Evolutionary conservation across 35 echinoderm and acorn worm genomes (phyloP).

Genomic region (Heliocidaris tuberculata): DNA sequence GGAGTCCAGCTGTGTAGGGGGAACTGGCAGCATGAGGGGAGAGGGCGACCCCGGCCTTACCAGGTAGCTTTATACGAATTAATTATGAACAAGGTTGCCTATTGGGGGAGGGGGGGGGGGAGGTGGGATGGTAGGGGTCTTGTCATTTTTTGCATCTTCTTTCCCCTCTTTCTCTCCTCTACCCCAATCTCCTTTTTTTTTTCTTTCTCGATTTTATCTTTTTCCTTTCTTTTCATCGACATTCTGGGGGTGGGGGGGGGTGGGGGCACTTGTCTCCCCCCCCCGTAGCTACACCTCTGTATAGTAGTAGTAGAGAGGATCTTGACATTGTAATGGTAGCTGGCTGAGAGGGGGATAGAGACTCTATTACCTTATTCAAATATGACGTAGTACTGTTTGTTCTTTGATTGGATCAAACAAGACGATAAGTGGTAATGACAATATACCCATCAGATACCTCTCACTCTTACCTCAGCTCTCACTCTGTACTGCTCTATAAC

Average conservation of each 20-base stretch:
- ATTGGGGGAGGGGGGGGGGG: no score
- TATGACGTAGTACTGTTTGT: neutral
- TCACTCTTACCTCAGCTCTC: neutral
- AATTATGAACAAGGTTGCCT: no score
- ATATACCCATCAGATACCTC: neutral
- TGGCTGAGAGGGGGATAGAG: neutral
- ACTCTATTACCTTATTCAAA: constrained; percentile 18
- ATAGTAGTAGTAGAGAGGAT: neutral
- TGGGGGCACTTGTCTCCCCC: no score
- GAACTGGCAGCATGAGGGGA: no score
- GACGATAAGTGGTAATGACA: neutral
- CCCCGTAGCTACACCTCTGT: neutral
- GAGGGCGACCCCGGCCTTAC: no score
- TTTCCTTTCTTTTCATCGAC: neutral
- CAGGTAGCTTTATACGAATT: no score
- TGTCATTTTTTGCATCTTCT: no score
- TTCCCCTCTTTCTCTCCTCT: neutral
- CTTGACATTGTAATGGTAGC: neutral
- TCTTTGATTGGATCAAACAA: constrained; percentile 10
- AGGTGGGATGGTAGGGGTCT: no score
- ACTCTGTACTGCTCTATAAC: no score
- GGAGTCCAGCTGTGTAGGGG: no score
- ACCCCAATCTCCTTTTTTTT: neutral
- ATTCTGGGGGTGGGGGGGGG: no score
- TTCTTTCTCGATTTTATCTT: neutral